Evolutionary conservation across 2,113 vertebrate species (phyloP).

Genomic region (Solea senegalensis): DNA sequence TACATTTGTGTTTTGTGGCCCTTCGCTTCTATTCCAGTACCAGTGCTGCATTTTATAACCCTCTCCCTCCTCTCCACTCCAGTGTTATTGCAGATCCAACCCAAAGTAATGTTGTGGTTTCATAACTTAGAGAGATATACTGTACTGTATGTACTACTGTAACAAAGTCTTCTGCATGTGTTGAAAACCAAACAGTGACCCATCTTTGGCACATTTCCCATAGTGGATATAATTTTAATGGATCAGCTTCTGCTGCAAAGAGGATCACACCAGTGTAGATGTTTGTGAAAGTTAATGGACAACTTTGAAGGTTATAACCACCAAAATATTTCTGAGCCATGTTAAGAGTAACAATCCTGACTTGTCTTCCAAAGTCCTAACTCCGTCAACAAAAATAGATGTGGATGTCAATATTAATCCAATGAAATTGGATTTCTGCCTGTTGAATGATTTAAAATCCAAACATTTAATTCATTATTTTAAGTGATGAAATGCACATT

Average conservation of each 20-base stretch:
- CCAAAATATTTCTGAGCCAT: too few species aligned
- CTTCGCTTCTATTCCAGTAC: not conserved
- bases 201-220: constrained; percentile 2
- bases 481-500: not conserved
- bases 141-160: constrained; percentile 12
- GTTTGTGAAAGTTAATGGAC: not conserved
- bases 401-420: too few species aligned
- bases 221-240: not conserved
- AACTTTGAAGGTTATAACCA: not conserved
- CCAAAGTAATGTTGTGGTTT: constrained; percentile 20
- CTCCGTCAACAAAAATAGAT: too few species aligned
- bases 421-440: too few species aligned
- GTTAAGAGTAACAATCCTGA: too few species aligned
- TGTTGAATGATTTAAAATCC: too few species aligned
- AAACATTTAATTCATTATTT: not conserved
- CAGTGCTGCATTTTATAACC: not conserved
- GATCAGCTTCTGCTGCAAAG: not conserved
- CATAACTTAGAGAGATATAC: constrained; percentile 20
- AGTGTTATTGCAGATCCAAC: constrained; percentile 4
- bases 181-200: constrained; percentile 19
- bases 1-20: not conserved
- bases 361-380: too few species aligned
- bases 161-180: constrained; percentile 4
- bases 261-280: not conserved
- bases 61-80: constrained; percentile 2